A percentile compares a stretch with the other conserved stretches of the same genome.
Conservation (phyloP, 64 coral and sea anemone genomes). For the Pocillopora damicornis region DNA sequence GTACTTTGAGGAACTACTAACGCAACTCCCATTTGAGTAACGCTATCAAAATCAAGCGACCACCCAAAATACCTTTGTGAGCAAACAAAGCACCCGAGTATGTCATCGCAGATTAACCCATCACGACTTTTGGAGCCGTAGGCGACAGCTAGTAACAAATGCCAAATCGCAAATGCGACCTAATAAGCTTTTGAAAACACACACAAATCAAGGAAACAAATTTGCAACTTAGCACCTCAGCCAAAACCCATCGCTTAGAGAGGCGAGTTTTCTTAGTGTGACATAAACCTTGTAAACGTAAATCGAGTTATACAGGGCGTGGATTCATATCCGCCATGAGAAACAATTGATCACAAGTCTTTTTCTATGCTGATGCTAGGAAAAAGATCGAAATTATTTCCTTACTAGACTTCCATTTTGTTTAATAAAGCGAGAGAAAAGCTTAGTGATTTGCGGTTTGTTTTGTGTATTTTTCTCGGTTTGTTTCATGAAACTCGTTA, state of each 20-base stretch:
- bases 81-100: conserved; percentile 36
- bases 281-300: background rate
- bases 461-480: too few species aligned
- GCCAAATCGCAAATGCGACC: conserved; percentile 17
- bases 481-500: too few species aligned
- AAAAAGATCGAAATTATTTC: too few species aligned
- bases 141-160: conserved; percentile 1
- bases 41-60: conserved; percentile 5
- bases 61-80: background rate
- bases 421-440: too few species aligned
- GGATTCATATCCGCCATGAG: too few species aligned
- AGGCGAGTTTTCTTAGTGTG: background rate
- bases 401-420: too few species aligned
- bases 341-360: too few species aligned
- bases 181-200: background rate
- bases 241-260: background rate
- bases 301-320: background rate
- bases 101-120: conserved; percentile 35
- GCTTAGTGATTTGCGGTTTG: too few species aligned
- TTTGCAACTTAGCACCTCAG: background rate
- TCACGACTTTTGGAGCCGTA: conserved; percentile 18
- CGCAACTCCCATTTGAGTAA: background rate
- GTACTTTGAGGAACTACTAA: background rate
- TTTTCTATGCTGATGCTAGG: too few species aligned
- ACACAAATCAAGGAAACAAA: background rate